A percentile compares a stretch with the other conserved stretches of the same genome.
Conservation (phyloP, 2,113 vertebrate genomes). For the Argyrosomus japonicus region DNA sequence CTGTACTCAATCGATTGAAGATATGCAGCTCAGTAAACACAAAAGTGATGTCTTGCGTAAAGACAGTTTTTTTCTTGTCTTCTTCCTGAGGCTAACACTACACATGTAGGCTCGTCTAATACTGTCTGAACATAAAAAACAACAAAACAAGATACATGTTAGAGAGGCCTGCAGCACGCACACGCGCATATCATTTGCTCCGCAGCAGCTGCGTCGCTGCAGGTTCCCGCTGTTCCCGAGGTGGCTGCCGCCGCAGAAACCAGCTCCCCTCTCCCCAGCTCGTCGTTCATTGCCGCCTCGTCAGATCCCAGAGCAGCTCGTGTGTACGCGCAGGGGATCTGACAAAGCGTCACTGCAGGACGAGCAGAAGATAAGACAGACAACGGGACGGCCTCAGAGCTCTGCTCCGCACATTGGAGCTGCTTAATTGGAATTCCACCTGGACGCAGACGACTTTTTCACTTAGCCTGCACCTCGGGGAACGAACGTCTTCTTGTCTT, state of each 20-base stretch:
- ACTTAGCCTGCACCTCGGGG: constrained; percentile 38
- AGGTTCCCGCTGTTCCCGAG: constrained; percentile 70
- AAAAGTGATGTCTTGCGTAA: constrained; percentile 24
- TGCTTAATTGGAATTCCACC: constrained; percentile 82
- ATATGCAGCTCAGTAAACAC: constrained; percentile 57
- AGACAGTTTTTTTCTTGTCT: constrained; percentile 2
- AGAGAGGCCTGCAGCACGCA: background rate
- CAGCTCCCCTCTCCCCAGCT: background rate
- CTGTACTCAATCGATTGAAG: constrained; percentile 56
- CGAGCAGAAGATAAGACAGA: background rate
- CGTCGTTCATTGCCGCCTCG: background rate
- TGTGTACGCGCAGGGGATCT: constrained; percentile 36
- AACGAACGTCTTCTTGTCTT: background rate
- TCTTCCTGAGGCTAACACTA: background rate
- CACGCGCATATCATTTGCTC: background rate
- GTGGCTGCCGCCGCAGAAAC: constrained; percentile 61
- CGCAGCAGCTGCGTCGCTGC: constrained; percentile 49
- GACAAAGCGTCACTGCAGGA: background rate
- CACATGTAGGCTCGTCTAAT: background rate
- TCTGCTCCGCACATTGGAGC: constrained; percentile 17
- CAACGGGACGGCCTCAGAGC: constrained; percentile 17
- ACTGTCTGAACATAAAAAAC: background rate
- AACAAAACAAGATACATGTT: background rate
- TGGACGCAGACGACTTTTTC: constrained; percentile 58
- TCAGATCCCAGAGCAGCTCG: constrained; percentile 34